Evolutionary conservation across 2,888 invertebrate species (phyloP).

Genomic region (Dioctria linearis): DNA sequence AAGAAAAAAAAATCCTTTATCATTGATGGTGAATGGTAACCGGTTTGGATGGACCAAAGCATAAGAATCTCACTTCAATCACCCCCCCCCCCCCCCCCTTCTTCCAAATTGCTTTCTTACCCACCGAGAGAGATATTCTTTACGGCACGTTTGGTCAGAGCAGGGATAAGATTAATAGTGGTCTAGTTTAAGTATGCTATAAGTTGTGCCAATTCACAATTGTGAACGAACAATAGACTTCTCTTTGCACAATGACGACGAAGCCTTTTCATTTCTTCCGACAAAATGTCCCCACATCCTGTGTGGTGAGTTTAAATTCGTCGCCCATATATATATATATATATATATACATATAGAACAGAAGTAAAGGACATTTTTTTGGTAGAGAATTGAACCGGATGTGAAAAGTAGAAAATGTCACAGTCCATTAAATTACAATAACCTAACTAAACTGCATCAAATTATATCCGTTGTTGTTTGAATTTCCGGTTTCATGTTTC

Average conservation of each 20-base stretch:
- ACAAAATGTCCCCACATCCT: conserved; percentile 45
- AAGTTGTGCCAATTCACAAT: conserved; percentile 54
- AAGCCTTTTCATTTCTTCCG: conserved; percentile 46
- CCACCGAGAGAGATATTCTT: conserved; percentile 38
- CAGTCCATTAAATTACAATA: conserved; percentile 47
- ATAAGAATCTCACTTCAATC: background rate
- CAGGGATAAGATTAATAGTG: conserved; percentile 55
- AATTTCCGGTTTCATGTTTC: background rate
- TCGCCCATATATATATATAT: no score
- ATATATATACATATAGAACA: background rate
- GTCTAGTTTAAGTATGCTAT: conserved; percentile 56
- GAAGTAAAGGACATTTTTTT: conserved; percentile 17
- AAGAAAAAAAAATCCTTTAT: conserved; percentile 43
- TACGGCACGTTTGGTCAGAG: conserved; percentile 53
- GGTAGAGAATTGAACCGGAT: conserved; percentile 35
- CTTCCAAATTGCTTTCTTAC: conserved; percentile 44
- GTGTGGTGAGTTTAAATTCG: conserved; percentile 28
- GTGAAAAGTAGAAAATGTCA: conserved; percentile 21
- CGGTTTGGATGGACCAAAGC: conserved; percentile 19
- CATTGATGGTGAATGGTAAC: conserved; percentile 43
- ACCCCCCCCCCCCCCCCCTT: conserved; percentile 6
- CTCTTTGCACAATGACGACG: conserved; percentile 51
- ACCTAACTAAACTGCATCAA: conserved; percentile 38
- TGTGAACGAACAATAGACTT: conserved; percentile 52
- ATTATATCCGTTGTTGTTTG: conserved; percentile 43